Evolutionary conservation across 2,888 invertebrate species (phyloP).

Genomic region (Drepana falcataria): DNA sequence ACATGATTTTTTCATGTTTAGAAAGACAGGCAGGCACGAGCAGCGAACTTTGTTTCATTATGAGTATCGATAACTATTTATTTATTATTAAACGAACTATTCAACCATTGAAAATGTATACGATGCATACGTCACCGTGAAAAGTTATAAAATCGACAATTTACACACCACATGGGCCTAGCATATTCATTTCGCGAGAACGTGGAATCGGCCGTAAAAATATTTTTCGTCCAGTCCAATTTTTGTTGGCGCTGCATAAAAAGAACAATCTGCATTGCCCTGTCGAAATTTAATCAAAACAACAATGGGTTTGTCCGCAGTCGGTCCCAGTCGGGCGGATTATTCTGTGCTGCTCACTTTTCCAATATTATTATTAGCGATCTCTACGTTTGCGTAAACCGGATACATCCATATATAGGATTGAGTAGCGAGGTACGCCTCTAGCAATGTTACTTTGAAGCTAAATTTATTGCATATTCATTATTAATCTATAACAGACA

Average conservation of each 20-base stretch:
- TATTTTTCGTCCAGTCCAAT: slow-evolving; percentile 38
- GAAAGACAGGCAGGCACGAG: too few species aligned
- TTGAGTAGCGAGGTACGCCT: too few species aligned
- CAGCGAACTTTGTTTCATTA: too few species aligned
- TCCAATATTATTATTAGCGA: slow-evolving; percentile 1
- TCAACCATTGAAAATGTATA: too few species aligned
- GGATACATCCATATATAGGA: too few species aligned
- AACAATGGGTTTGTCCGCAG: slow-evolving; percentile 57
- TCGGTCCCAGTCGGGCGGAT: slow-evolving; percentile 21
- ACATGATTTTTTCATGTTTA: too few species aligned
- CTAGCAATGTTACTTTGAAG: too few species aligned
- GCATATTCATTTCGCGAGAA: slow-evolving; percentile 5
- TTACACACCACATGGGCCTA: background rate
- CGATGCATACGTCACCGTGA: background rate
- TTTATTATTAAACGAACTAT: too few species aligned
- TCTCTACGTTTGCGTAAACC: background rate
- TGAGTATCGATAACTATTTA: too few species aligned
- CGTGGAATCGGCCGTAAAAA: slow-evolving; percentile 26
- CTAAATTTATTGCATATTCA: too few species aligned
- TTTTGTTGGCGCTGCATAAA: slow-evolving; percentile 42
- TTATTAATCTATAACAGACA: too few species aligned
- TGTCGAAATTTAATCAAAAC: slow-evolving; percentile 73
- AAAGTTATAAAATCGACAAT: slow-evolving; percentile 1
- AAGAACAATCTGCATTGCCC: slow-evolving; percentile 57
- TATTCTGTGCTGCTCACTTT: slow-evolving; percentile 30